These are phyloP conservation scores for Shinisaurus crocodilurus DNA, from an alignment of 2,113 vertebrate species.

Conservation along the genomic window DNA sequence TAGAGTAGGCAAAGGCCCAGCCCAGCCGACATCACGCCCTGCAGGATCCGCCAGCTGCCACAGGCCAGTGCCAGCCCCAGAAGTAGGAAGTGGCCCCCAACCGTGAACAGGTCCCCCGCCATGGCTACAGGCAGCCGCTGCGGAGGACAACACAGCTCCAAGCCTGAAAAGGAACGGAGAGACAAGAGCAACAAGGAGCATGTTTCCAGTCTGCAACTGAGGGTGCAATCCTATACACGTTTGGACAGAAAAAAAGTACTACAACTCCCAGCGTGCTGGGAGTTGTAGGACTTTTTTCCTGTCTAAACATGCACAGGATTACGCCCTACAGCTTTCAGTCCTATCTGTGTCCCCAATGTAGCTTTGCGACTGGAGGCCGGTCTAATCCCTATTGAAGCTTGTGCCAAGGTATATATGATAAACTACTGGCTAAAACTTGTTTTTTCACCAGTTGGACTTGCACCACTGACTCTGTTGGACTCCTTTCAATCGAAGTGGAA, in stretches of 20 bases:
- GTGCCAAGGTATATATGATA: no score
- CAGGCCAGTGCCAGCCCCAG: slow-evolving; percentile 86
- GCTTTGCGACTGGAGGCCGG: no score
- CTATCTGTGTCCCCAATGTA: no score
- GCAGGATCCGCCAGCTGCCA: slow-evolving; percentile 86
- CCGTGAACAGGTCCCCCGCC: slow-evolving; percentile 82
- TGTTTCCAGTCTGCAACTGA: neutral
- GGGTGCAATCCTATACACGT: neutral
- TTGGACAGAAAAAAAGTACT: neutral
- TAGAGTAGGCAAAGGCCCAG: slow-evolving; percentile 87
- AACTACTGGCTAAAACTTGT: no score
- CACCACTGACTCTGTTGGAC: no score
- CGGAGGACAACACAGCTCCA: slow-evolving; percentile 89
- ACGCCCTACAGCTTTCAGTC: no score
- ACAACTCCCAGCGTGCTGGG: neutral
- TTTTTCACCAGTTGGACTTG: no score
- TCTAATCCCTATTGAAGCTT: no score
- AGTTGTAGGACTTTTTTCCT: no score
- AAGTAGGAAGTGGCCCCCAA: slow-evolving; percentile 87
- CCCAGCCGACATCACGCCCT: slow-evolving; percentile 84
- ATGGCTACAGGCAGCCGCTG: slow-evolving; percentile 83
- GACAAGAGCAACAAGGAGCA: neutral
- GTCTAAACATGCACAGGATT: no score
- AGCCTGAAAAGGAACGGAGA: slow-evolving; percentile 69
- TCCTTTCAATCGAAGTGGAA: no score